A percentile compares a stretch with the other conserved stretches of the same genome.
Conservation (phyloP, 1,140 invertebrate genomes). For the Pachypeltis micranthus region DNA sequence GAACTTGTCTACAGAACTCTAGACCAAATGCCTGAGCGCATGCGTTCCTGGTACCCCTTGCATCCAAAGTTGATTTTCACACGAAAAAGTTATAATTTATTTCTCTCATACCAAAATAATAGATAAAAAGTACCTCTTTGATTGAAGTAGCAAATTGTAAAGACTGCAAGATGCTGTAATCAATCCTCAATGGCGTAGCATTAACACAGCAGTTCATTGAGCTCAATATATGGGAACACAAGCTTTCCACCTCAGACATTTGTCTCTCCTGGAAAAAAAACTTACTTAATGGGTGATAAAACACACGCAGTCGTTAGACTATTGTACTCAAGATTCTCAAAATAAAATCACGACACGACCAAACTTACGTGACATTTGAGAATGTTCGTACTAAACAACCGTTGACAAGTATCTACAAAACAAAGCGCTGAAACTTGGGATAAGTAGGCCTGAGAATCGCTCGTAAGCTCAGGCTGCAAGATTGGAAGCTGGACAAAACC, state of each 20-base stretch:
- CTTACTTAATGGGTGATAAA: conserved; percentile 45
- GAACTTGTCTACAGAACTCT: too few species aligned
- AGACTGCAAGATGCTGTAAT: conserved; percentile 50
- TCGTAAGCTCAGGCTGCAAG: conserved; percentile 36
- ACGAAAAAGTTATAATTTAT: too few species aligned
- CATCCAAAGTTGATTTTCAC: too few species aligned
- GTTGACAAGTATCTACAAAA: conserved; percentile 53
- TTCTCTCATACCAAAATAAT: too few species aligned
- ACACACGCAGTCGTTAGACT: too few species aligned
- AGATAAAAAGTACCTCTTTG: too few species aligned
- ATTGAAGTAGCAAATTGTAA: conserved; percentile 47
- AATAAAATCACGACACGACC: too few species aligned
- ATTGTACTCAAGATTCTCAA: too few species aligned
- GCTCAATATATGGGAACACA: conserved; percentile 56
- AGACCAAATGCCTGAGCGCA: too few species aligned
- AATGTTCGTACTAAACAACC: conserved; percentile 42
- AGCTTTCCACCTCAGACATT: conserved; percentile 28
- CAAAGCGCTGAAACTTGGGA: conserved; percentile 46
- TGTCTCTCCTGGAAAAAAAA: conserved; percentile 33
- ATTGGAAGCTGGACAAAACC: conserved; percentile 62
- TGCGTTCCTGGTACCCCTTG: too few species aligned
- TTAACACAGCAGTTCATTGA: conserved; percentile 52
- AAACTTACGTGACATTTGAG: conserved; percentile 43
- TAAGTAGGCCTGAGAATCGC: conserved; percentile 36
- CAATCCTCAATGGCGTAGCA: conserved; percentile 49